These are phyloP conservation scores for Fregetta grallaria DNA, from an alignment of 2,113 vertebrate genomes.

Conservation along the genomic window DNA sequence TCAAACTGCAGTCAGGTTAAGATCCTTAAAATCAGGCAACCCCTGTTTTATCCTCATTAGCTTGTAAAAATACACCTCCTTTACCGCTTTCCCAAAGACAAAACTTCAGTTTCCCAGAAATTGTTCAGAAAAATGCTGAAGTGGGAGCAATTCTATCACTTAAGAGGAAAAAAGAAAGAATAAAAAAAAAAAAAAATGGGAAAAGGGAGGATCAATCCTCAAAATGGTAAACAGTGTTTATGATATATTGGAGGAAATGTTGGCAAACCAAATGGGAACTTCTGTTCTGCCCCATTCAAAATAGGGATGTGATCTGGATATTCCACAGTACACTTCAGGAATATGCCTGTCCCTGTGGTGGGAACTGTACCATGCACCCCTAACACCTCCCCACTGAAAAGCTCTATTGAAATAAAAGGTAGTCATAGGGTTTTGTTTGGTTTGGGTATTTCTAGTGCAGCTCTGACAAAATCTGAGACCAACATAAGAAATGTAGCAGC, in stretches of 20 bases:
- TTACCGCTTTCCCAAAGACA: not conserved
- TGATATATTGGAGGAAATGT: too few relatives aligned
- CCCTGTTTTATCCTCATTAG: not conserved
- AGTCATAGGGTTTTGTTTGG: not conserved
- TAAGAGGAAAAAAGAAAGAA: not conserved
- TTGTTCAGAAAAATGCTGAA: not conserved
- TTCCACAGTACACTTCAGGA: not conserved
- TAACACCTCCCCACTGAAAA: not conserved
- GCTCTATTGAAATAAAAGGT: not conserved
- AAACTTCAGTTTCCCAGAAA: not conserved
- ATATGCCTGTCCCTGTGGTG: too few relatives aligned
- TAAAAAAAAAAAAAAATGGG: too few relatives aligned
- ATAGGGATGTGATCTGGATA: not conserved
- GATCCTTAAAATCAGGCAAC: not conserved
- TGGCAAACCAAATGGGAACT: not conserved
- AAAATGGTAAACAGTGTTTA: not conserved
- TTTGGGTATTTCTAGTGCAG: not conserved
- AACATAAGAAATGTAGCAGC: not conserved
- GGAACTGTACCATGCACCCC: not conserved
- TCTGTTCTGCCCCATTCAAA: not conserved
- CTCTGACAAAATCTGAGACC: not conserved
- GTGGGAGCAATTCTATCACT: not conserved
- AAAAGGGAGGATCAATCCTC: not conserved
- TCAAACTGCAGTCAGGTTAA: not conserved
- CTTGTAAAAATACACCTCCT: not conserved